Conservation (phyloP, 2,113 vertebrate species). For the Labeo rohita region DNA sequence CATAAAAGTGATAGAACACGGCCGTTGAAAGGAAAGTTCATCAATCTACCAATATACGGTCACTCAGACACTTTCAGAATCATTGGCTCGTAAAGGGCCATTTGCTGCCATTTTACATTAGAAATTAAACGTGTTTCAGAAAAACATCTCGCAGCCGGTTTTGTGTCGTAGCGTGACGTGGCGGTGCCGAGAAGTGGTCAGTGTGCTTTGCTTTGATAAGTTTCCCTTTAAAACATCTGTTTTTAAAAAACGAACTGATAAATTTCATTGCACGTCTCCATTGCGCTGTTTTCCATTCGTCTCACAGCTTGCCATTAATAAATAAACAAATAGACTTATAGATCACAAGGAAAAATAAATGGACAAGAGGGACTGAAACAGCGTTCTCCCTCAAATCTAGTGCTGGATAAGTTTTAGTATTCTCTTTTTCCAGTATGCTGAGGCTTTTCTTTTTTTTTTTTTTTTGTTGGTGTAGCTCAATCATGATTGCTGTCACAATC, state of each 20-base stretch:
- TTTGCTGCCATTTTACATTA: slow-evolving; percentile 34
- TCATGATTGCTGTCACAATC: not conserved
- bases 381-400: slow-evolving; percentile 16
- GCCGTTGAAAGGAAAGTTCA: slow-evolving; percentile 40
- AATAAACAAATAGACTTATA: slow-evolving; percentile 53
- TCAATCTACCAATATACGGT: slow-evolving; percentile 39
- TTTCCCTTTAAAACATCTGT: slow-evolving; percentile 49
- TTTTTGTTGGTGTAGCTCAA: not conserved
- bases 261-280: slow-evolving; percentile 6
- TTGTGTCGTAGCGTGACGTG: slow-evolving; percentile 36
- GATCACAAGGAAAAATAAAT: slow-evolving; percentile 56
- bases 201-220: slow-evolving; percentile 37
- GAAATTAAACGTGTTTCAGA: slow-evolving; percentile 46
- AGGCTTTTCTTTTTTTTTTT: not conserved
- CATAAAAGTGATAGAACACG: slow-evolving; percentile 48
- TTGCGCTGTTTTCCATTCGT: slow-evolving; percentile 44
- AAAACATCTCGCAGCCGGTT: slow-evolving; percentile 32
- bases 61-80: slow-evolving; percentile 34
- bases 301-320: slow-evolving; percentile 41
- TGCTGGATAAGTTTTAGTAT: slow-evolving; percentile 14
- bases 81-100: slow-evolving; percentile 44
- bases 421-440: not conserved
- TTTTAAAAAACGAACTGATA: slow-evolving; percentile 44
- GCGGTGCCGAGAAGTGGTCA: slow-evolving; percentile 43
- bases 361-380: slow-evolving; percentile 21